Base-by-base conservation (phyloP, 2,888 invertebrate species). In the Drosophila tripunctata region DNA sequence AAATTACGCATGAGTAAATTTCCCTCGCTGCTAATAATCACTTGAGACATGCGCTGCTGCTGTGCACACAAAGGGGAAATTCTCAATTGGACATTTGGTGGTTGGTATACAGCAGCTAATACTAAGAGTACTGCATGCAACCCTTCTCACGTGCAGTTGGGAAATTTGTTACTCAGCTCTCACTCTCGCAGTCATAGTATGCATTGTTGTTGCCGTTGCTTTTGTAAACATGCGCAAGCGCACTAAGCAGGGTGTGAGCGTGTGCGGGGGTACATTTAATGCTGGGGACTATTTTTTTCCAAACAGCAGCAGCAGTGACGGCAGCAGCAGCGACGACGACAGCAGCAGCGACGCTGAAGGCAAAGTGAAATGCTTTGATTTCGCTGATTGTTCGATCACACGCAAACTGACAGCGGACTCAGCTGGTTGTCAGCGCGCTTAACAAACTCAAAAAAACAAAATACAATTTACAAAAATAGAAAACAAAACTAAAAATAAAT, bases 401-500 rank as follows among this genome's bases (percentile, higher is more conserved):
- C 89, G 90, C 88, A 86, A 89, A 82, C 89, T 85, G 90, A 89
- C 90, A 89, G 87, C 88, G 86, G 72, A 89, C 87, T 87, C 78
- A 81, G 84, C 81, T 89, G 90, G 91, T 90, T 89, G 89, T 82
- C 73, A 75, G 83, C 78, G 78, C 86, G 78, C 77, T 57, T 45
- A 55, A 41, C 56, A 24, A 38, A 12, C 10, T 44, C 15, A 30
- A 30, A 44, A 44, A 27, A 17, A 30, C n/a, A 19, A 14, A 19
- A n/a, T 15, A n/a, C 6, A 5, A 24, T 24, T 22, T 22, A 21
- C 21, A 21, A 21, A 14, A 31, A 12, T 35, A 14, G 10, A 15
- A 7, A 12, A 44, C 33, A 33, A 4, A 22, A 35, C 30, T 10
- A 7, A 10, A 43, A 48, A 7, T 8, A 7, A 12, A 14, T 10